Conservation (phyloP, 1,140 invertebrate species). For the Coptotermes formosanus region DNA sequence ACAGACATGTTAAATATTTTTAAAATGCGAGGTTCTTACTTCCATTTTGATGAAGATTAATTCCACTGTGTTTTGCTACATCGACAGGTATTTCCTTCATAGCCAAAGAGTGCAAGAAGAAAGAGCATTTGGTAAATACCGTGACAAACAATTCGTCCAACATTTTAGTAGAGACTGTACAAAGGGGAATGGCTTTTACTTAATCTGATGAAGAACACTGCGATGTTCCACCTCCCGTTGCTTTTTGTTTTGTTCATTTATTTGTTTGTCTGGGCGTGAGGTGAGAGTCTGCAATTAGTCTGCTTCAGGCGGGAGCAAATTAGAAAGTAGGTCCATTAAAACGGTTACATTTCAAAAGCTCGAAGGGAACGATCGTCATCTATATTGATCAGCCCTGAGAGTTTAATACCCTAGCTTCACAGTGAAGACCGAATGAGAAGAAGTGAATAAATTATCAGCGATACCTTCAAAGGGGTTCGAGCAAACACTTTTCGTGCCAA, state of each 20-base stretch:
- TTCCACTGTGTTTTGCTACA: too few relatives aligned
- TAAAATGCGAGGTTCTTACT: too few relatives aligned
- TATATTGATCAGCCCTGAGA: background rate
- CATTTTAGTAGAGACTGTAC: background rate
- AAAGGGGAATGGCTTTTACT: background rate
- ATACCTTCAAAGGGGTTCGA: background rate
- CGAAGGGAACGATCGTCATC: background rate
- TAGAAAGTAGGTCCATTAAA: slow-evolving; percentile 17
- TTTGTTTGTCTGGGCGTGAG: background rate
- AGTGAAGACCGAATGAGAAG: background rate
- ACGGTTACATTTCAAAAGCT: background rate
- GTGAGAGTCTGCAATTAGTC: slow-evolving; percentile 8
- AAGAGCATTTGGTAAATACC: too few relatives aligned
- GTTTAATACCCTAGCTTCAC: background rate
- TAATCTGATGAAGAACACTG: background rate
- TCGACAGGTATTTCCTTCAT: too few relatives aligned
- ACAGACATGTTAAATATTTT: too few relatives aligned
- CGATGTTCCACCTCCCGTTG: background rate
- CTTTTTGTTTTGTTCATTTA: background rate
- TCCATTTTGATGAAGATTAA: too few relatives aligned
- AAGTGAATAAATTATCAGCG: background rate
- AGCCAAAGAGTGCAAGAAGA: too few relatives aligned
- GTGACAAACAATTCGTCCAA: too few relatives aligned
- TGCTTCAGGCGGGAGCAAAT: slow-evolving; percentile 1
- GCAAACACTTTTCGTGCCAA: background rate